Evolutionary conservation across 2,797 vertebrate species (phyloP).

Genomic region (Ctenopoma kingsleyae): DNA sequence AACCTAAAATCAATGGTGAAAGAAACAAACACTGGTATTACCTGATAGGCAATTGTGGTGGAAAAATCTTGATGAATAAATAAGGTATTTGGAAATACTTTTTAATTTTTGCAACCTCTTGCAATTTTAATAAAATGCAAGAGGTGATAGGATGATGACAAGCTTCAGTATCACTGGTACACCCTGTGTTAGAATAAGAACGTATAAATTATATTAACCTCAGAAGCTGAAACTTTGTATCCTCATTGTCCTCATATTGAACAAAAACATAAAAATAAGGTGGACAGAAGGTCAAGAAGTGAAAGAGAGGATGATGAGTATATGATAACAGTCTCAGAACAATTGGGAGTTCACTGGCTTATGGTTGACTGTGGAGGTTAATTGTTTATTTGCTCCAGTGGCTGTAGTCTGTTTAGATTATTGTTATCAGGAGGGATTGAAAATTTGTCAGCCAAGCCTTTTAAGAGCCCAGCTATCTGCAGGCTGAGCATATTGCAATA

Average conservation of each 20-base stretch:
- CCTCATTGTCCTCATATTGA: constrained; percentile 21
- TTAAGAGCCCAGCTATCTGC: constrained; percentile 59
- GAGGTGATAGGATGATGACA: neutral
- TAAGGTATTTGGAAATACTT: too few species aligned
- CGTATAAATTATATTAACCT: constrained; percentile 1
- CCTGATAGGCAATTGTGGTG: too few species aligned
- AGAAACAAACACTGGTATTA: too few species aligned
- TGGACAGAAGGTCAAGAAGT: constrained; percentile 42
- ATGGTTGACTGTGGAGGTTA: constrained; percentile 76
- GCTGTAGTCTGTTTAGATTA: constrained; percentile 75
- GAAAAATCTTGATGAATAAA: too few species aligned
- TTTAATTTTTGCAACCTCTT: too few species aligned
- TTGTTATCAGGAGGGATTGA: constrained; percentile 74
- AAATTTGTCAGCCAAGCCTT: constrained; percentile 58
- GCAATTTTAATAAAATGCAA: neutral
- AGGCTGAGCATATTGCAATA: constrained; percentile 55
- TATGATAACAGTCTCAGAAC: constrained; percentile 65
- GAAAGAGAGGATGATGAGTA: constrained; percentile 45
- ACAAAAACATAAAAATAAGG: constrained; percentile 29
- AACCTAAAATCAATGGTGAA: too few species aligned
- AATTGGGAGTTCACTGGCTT: constrained; percentile 64
- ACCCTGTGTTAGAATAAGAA: neutral
- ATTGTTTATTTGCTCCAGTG: constrained; percentile 81
- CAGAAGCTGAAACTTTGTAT: constrained; percentile 9
- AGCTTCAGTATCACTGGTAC: neutral